Evolutionary conservation across 1,140 invertebrate species (phyloP).

Genomic region (Wasmannia auropunctata): DNA sequence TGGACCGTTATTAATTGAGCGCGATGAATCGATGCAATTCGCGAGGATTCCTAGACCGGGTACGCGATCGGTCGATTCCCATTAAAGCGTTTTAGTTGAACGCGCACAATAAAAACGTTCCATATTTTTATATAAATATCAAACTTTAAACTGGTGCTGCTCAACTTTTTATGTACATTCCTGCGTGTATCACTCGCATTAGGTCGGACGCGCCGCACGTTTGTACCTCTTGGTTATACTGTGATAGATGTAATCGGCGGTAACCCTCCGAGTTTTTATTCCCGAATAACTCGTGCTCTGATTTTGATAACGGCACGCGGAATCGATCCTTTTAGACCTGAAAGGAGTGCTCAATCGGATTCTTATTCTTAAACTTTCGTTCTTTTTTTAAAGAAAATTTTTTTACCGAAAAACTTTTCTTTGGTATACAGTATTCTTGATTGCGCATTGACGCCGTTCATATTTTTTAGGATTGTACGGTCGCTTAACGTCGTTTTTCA

Average conservation of each 20-base stretch:
- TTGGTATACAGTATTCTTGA: not conserved
- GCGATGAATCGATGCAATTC: slow-evolving; percentile 15
- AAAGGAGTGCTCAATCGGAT: not conserved
- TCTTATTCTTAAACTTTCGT: not conserved
- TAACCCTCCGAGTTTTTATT: slow-evolving; percentile 59
- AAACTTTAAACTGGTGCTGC: slow-evolving; percentile 23
- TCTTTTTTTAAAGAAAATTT: not conserved
- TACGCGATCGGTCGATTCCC: slow-evolving; percentile 26
- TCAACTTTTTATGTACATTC: slow-evolving; percentile 13
- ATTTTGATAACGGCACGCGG: slow-evolving; percentile 37
- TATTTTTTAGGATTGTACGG: not conserved
- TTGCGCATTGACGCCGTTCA: not conserved
- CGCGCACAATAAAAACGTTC: slow-evolving; percentile 52
- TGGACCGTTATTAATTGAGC: slow-evolving; percentile 35
- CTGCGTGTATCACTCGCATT: slow-evolving; percentile 53
- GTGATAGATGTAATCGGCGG: slow-evolving; percentile 58
- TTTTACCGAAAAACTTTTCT: not conserved
- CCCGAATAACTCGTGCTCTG: slow-evolving; percentile 52
- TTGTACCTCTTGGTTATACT: slow-evolving; percentile 4
- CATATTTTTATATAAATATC: slow-evolving; percentile 36
- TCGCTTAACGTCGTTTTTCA: not conserved
- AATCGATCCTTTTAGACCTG: not conserved
- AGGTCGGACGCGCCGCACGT: slow-evolving; percentile 34
- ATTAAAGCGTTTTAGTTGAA: slow-evolving; percentile 26
- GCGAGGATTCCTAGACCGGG: not conserved